Base-by-base conservation (phyloP, 2,888 invertebrate genomes). In the Onthophagus sagittarius region DNA sequence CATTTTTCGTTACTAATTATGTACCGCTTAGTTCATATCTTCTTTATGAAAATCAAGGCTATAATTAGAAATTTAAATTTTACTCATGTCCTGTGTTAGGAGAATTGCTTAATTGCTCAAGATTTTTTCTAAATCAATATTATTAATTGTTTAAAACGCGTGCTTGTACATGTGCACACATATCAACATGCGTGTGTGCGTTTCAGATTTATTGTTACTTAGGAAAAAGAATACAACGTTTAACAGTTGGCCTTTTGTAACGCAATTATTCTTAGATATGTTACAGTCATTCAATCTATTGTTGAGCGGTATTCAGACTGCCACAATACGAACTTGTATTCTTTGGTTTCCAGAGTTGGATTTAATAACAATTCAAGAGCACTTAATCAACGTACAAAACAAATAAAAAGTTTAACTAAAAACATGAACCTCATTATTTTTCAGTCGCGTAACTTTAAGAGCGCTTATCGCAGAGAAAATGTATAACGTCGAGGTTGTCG, bases 251-350 rank as follows among this genome's bases (percentile, higher is more conserved):
- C 77, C 78, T 78, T 79, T 80, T 80, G 79, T 80, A 78, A 78
- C 77, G 77, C 79, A 78, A 81, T 81, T 81, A 80, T 81, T 78
- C 78, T 75, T 80, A 78, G 78, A 79, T 78, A 77, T 78, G 77
- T 79, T 79, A 77, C 77, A 80, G 80, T 80, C 80, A 80, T 79
- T 80, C 80, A 79, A 73, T 74, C 79, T 76, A 80, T 81, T 81
- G 81, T 80, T 79, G 77, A 78, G 77, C 77, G 77, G 78, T 73
- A 76, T 77, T 78, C 76, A 77, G 76, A 76, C 76, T 74, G 77
- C 74, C 77, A 76, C 78, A 79, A 80, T 79, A 77, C 76, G 76
- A 77, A 78, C 76, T 77, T 77, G 76, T 81, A 78, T 75, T 76
- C 77, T 76, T 75, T 76, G 77, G 77, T 74, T 70, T 63, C 32